Evolutionary conservation across 2,797 vertebrate genomes (phyloP).

Genomic region (Rhinichthys osculus): DNA sequence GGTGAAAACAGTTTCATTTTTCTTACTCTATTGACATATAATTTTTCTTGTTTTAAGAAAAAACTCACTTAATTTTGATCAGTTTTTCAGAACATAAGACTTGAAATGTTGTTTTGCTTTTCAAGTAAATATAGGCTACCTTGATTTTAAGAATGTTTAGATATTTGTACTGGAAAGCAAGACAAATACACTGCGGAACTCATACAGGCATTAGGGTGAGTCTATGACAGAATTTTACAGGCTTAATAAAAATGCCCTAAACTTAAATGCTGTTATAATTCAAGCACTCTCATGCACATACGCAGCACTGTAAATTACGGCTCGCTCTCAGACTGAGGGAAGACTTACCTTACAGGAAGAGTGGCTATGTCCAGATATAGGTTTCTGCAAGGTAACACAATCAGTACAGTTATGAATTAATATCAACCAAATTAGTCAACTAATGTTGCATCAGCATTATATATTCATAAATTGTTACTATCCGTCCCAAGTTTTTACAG

Average conservation of each 20-base stretch:
- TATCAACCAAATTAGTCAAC: neutral
- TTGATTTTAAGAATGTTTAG: neutral
- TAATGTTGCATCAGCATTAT: neutral
- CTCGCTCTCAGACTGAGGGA: neutral
- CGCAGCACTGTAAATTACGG: neutral
- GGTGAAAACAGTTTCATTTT: neutral
- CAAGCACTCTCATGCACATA: neutral
- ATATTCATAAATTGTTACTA: neutral
- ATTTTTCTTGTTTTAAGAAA: neutral
- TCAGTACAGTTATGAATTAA: slow-evolving; percentile 38
- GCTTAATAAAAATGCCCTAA: neutral
- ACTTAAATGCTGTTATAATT: neutral
- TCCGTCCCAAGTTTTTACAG: neutral
- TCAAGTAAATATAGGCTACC: neutral
- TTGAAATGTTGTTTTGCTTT: neutral
- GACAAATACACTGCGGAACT: neutral
- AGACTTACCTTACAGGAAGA: slow-evolving; percentile 81
- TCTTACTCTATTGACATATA: neutral
- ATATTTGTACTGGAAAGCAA: neutral
- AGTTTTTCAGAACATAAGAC: neutral
- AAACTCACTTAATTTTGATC: neutral
- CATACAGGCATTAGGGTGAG: neutral
- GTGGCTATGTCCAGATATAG: slow-evolving; percentile 80
- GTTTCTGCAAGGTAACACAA: slow-evolving; percentile 75
- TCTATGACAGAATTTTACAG: neutral